Percentiles rank a stretch among this genome's conserved stretches.
Conservation (phyloP, 2,797 vertebrate genomes). For the Myotis vivesi region DNA sequence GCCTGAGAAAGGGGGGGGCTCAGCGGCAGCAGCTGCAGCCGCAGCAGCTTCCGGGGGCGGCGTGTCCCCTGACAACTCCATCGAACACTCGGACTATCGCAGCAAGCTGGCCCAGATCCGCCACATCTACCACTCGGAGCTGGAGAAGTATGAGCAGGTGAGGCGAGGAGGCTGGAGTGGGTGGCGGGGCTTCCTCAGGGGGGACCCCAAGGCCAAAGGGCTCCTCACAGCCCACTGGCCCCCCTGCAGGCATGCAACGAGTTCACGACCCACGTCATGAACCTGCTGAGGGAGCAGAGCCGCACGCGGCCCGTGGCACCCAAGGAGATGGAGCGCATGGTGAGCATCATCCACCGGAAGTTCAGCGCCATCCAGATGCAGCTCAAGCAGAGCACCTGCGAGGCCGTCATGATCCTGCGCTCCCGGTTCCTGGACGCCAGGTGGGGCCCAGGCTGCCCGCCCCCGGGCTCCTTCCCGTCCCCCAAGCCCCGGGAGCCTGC, state of each 20-base stretch:
- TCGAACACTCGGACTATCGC: slow-evolving; percentile 97
- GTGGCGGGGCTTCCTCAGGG: slow-evolving; percentile 79
- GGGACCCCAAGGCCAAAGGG: slow-evolving; percentile 79
- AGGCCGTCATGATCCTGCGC: slow-evolving; percentile 95
- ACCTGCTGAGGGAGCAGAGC: slow-evolving; percentile 94
- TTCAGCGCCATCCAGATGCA: slow-evolving; percentile 97
- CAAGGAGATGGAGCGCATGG: slow-evolving; percentile 96
- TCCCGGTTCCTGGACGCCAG: slow-evolving; percentile 94
- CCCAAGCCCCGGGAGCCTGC: too few relatives aligned
- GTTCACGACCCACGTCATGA: slow-evolving; percentile 96
- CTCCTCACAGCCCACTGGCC: background rate
- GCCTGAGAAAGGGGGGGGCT: slow-evolving; percentile 93
- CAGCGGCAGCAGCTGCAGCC: slow-evolving; percentile 91
- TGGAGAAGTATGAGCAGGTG: slow-evolving; percentile 98
- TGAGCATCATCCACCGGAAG: slow-evolving; percentile 94
- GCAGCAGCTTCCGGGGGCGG: slow-evolving; percentile 91
- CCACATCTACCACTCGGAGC: slow-evolving; percentile 95
- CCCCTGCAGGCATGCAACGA: slow-evolving; percentile 91
- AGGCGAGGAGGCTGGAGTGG: slow-evolving; percentile 82
- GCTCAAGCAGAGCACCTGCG: slow-evolving; percentile 95
- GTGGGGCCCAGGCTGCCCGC: slow-evolving; percentile 76
- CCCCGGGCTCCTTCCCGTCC: background rate
- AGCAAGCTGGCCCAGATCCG: slow-evolving; percentile 97
- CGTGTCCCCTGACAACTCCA: slow-evolving; percentile 92
- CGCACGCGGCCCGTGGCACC: slow-evolving; percentile 93